These are phyloP conservation scores for Sarcophaga carnaria DNA, from an alignment of 2,888 invertebrate genomes.

Conservation along the genomic window DNA sequence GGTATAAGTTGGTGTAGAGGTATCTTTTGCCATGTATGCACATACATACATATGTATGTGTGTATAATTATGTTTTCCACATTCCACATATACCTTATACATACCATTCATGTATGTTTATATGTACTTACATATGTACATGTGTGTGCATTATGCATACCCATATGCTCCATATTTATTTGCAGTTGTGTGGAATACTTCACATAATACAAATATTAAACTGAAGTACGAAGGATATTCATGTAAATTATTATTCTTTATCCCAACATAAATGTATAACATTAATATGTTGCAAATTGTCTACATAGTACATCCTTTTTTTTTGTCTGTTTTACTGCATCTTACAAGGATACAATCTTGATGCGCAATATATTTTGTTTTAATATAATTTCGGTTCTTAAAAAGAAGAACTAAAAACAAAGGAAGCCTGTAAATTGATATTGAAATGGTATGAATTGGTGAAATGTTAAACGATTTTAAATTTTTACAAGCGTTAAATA, in stretches of 20 bases:
- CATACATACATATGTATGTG: background rate
- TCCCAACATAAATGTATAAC: background rate
- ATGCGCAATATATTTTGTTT: background rate
- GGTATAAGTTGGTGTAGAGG: background rate
- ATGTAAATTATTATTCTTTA: no score
- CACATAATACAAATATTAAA: constrained; percentile 34
- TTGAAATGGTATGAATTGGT: no score
- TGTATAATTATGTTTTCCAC: no score
- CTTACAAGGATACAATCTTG: background rate
- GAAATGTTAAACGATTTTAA: no score
- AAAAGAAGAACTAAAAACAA: background rate
- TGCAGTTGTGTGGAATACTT: constrained; percentile 2
- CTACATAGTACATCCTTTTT: background rate
- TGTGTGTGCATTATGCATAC: no score
- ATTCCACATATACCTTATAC: background rate
- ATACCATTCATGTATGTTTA: background rate
- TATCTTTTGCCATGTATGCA: background rate
- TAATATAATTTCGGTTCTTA: background rate
- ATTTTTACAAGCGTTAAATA: no score
- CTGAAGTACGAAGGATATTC: background rate
- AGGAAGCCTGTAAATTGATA: background rate
- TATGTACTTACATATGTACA: background rate
- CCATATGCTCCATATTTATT: background rate
- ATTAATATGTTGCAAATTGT: constrained; percentile 37
- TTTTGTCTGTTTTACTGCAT: background rate